Base-by-base conservation (phyloP, 2,797 vertebrate genomes). In the Eulemur rubriventer region DNA sequence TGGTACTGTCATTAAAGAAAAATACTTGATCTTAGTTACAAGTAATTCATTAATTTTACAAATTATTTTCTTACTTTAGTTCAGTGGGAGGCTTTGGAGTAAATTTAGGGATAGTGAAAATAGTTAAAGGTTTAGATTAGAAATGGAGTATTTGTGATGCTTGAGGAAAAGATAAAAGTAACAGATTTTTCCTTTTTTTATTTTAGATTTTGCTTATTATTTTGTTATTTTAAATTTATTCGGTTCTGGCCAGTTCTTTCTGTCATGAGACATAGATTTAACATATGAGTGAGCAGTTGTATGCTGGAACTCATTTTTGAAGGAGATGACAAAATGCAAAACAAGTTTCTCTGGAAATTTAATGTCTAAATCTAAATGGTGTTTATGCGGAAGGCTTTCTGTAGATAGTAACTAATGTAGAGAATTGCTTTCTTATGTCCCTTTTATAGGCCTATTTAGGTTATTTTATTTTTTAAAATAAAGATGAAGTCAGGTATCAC, bases 61-160 rank as follows among this genome's bases (percentile, higher is more conserved):
- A 91, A 78, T 72, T 84, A 82, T 61, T 94, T 94, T 93, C 70
- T 86, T 89, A n/a, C 20, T 76, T 85, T 86, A 92, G n/a, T 72
- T 85, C 43, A 85, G 1, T 93, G 57, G 46, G 70, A 89, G 30
- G 17, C 50, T n/a, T 90, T 81, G 78, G 43, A 86, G 33, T 93
- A 85, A 93, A 93, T 22, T 78, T 52, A 67, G 18, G 14, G 35
- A 43, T 41, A 79, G 57, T 84, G 67, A 93, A 93, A 79, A 59
- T n/a, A 55, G 52, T 55, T 59, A 35, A 70, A 93, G 35, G 41
- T 72, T 59, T 88, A 82, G 18, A 50, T 55, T 95, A 95, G 38
- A 95, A 88, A 83, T 86, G 75, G 22, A 55, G 26, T 72, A 69
- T 63, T 38, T 67, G 28, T 72, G 26, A 52, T 73, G 16, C 50